phyloP scores from a whole-genome alignment of 2,113 vertebrate species.

The Polypterus senegalus region DNA sequence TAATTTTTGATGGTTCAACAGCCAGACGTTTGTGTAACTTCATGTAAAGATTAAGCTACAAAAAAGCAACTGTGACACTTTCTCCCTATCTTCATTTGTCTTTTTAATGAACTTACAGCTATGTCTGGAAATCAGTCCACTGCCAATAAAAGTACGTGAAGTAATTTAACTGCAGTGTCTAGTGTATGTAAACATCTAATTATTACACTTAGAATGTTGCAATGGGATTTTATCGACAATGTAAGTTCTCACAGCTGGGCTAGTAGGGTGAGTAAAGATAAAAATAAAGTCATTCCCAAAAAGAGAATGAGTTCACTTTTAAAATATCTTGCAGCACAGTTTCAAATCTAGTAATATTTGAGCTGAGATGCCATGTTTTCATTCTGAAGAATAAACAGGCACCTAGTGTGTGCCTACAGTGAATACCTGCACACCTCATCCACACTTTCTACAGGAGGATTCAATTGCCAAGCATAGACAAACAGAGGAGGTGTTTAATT shows the following conservation, averaged over 20 bases:
- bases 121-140: slow-evolving; percentile 41
- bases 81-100: slow-evolving; percentile 27
- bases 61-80: not conserved
- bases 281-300: not conserved
- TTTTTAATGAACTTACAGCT: slow-evolving; percentile 49
- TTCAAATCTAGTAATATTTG: no score
- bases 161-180: slow-evolving; percentile 62
- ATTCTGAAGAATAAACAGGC: no score
- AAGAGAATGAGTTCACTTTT: not conserved
- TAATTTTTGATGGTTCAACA: no score
- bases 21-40: no score
- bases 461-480: no score
- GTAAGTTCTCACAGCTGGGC: no score
- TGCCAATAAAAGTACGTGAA: slow-evolving; percentile 50
- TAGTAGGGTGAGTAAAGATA: no score
- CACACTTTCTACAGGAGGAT: no score
- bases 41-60: not conserved
- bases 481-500: no score
- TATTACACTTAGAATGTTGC: slow-evolving; percentile 63
- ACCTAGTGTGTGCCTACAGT: no score
- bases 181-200: slow-evolving; percentile 62
- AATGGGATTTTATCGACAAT: slow-evolving; percentile 38
- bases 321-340: not conserved
- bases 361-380: no score
- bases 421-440: no score